phyloP scores from a whole-genome alignment of 2,797 vertebrate species.

The Pseudomugil tenellus region DNA sequence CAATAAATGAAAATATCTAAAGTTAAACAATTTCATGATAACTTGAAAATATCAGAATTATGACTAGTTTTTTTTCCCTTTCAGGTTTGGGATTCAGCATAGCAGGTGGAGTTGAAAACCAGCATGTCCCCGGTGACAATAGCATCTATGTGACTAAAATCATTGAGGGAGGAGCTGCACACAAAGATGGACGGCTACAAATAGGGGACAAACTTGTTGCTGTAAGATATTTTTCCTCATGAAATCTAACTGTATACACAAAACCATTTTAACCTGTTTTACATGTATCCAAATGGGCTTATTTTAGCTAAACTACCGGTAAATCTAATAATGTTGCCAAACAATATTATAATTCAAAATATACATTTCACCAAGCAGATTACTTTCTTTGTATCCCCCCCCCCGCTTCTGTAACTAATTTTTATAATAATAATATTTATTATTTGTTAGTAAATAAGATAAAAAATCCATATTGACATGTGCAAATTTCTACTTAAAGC shows the following conservation, averaged over 20 bases:
- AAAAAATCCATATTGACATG: too few species aligned
- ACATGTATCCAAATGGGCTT: too few species aligned
- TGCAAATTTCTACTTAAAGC: too few species aligned
- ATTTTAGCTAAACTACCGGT: too few species aligned
- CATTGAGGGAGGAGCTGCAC: slow-evolving; percentile 96
- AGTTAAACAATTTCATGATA: background rate
- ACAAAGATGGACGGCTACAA: slow-evolving; percentile 96
- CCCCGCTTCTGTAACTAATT: too few species aligned
- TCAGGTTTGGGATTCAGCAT: slow-evolving; percentile 98
- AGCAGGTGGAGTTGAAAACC: slow-evolving; percentile 96
- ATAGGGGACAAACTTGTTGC: slow-evolving; percentile 97
- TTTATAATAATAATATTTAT: too few species aligned
- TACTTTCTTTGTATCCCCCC: too few species aligned
- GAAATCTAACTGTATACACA: background rate
- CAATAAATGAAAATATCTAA: background rate
- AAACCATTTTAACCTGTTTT: too few species aligned
- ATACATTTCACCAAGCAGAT: too few species aligned
- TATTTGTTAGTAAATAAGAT: too few species aligned
- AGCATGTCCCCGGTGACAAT: slow-evolving; percentile 97
- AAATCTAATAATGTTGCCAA: too few species aligned
- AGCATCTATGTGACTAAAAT: slow-evolving; percentile 98
- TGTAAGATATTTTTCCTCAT: slow-evolving; percentile 76
- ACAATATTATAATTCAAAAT: too few species aligned
- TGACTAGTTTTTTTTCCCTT: slow-evolving; percentile 4
- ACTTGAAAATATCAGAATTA: background rate